A percentile compares a stretch with the other conserved stretches of the same genome.
These are phyloP conservation scores for Petrocephalus microphthalmus DNA, from an alignment of 2,113 vertebrate genomes.

Conservation along the genomic window DNA sequence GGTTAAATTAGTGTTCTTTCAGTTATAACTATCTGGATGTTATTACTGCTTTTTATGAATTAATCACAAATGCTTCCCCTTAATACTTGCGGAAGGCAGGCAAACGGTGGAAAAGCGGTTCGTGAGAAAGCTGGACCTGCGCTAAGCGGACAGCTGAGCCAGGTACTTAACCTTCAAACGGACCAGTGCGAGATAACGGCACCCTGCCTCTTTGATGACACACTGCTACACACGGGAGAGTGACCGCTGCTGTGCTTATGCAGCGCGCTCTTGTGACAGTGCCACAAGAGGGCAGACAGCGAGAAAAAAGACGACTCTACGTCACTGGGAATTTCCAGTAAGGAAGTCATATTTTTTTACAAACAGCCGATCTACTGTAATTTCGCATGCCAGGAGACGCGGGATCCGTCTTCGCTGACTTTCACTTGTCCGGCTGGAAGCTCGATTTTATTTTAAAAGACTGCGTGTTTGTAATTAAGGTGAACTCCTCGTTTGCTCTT, in stretches of 20 bases:
- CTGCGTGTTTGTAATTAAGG: not conserved
- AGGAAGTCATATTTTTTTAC: slow-evolving; percentile 49
- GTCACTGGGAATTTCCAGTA: slow-evolving; percentile 68
- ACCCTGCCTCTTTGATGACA: not conserved
- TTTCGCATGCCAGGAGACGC: slow-evolving; percentile 5
- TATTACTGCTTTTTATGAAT: not conserved
- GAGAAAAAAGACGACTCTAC: slow-evolving; percentile 21
- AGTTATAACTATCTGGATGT: not conserved
- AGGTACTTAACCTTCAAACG: not conserved
- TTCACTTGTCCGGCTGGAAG: not conserved
- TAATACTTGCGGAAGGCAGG: not conserved
- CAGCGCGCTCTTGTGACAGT: not conserved
- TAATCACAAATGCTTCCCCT: not conserved
- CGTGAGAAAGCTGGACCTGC: not conserved
- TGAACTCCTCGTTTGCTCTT: not conserved
- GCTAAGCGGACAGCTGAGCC: not conserved
- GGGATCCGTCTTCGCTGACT: not conserved
- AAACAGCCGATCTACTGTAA: slow-evolving; percentile 18
- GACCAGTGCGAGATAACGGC: not conserved
- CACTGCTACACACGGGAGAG: not conserved
- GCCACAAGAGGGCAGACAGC: slow-evolving; percentile 14
- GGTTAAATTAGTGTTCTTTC: not conserved
- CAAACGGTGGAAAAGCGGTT: not conserved
- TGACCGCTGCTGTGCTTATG: not conserved
- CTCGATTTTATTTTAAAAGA: not conserved